A percentile compares a stretch with the other conserved stretches of the same genome.
phyloP scores from a whole-genome alignment of 1,140 invertebrate species.

The Drosophila rhopaloa region DNA sequence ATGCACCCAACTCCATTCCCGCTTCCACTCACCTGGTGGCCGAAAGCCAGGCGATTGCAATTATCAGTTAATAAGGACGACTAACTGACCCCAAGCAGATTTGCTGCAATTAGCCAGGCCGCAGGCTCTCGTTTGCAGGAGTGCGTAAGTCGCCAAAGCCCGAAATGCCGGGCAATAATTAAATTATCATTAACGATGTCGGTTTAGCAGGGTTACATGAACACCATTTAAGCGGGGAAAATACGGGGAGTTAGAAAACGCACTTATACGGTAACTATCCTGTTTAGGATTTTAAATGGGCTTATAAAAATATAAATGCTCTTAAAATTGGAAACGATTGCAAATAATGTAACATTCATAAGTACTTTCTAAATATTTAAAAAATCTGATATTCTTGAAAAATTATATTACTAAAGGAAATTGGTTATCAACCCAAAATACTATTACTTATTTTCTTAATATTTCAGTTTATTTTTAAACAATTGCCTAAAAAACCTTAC shows the following conservation, averaged over 20 bases:
- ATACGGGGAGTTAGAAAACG: neutral
- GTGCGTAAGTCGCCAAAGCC: constrained; percentile 63
- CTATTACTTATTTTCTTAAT: too few relatives aligned
- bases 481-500: too few relatives aligned
- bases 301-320: neutral
- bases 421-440: too few relatives aligned
- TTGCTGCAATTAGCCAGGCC: constrained; percentile 73
- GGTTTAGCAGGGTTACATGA: constrained; percentile 46
- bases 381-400: too few relatives aligned
- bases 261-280: neutral
- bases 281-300: neutral
- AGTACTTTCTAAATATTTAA: too few relatives aligned
- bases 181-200: constrained; percentile 75
- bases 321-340: neutral
- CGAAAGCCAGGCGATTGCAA: constrained; percentile 52
- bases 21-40: constrained; percentile 6
- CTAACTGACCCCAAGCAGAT: constrained; percentile 75
- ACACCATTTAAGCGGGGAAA: constrained; percentile 4
- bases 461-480: too few relatives aligned
- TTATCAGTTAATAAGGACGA: constrained; percentile 76
- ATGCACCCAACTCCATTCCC: neutral
- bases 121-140: constrained; percentile 35
- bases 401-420: too few relatives aligned
- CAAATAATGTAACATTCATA: too few relatives aligned
- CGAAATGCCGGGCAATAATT: constrained; percentile 60